Conservation (phyloP, 2,113 vertebrate genomes). For the Cheilinus undulatus region DNA sequence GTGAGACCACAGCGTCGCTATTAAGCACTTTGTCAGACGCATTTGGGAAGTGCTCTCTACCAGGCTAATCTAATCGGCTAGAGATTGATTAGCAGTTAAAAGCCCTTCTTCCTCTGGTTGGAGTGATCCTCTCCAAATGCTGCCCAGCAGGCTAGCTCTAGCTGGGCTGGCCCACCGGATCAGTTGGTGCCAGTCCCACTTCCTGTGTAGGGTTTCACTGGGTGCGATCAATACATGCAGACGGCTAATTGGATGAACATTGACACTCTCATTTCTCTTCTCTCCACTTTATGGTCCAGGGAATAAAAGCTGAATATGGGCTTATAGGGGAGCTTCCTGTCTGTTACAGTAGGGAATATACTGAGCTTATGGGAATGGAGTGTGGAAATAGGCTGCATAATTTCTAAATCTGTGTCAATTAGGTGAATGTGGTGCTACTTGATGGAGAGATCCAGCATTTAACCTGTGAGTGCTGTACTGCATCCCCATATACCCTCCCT, state of each 20-base stretch:
- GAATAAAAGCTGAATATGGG: constrained; percentile 64
- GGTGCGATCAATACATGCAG: constrained; percentile 76
- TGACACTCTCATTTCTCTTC: constrained; percentile 75
- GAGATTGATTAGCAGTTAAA: constrained; percentile 83
- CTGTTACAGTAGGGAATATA: constrained; percentile 51
- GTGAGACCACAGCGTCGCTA: constrained; percentile 72
- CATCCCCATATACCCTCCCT: constrained; percentile 7
- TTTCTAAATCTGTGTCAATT: constrained; percentile 32
- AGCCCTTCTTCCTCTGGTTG: constrained; percentile 78
- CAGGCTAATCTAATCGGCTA: constrained; percentile 76
- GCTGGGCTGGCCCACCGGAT: constrained; percentile 60
- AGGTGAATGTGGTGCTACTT: constrained; percentile 33
- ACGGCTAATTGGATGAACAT: constrained; percentile 78
- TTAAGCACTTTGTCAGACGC: constrained; percentile 81
- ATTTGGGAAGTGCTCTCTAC: constrained; percentile 79
- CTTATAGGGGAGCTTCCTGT: constrained; percentile 49
- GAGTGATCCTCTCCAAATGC: constrained; percentile 69
- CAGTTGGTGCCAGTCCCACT: constrained; percentile 74
- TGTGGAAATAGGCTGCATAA: constrained; percentile 36
- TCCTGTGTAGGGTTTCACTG: constrained; percentile 79
- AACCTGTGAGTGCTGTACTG: neutral
- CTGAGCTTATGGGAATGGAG: constrained; percentile 63
- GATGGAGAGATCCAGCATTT: constrained; percentile 30
- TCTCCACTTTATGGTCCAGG: constrained; percentile 65
- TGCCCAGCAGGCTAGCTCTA: constrained; percentile 69